Evolutionary conservation across 1,140 invertebrate species (phyloP).

Genomic region (Nebria ingens): DNA sequence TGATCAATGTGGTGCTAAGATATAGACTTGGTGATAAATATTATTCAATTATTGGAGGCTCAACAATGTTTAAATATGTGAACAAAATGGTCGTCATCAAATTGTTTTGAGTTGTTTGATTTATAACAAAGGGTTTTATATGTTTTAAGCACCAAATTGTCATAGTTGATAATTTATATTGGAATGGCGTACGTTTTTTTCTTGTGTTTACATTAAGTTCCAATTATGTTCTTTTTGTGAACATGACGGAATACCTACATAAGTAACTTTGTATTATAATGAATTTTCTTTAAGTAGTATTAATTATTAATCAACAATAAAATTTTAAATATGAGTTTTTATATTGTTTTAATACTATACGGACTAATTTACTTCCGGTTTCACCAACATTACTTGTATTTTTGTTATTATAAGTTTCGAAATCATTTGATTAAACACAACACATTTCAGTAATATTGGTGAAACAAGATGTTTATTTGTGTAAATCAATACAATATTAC

Average conservation of each 20-base stretch:
- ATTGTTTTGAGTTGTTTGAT: background rate
- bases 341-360: constrained; percentile 1
- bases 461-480: too few relatives aligned
- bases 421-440: too few relatives aligned
- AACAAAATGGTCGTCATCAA: too few relatives aligned
- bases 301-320: background rate
- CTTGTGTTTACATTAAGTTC: background rate
- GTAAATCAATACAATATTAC: too few relatives aligned
- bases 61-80: too few relatives aligned
- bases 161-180: background rate
- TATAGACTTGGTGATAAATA: too few relatives aligned
- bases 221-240: constrained; percentile 2
- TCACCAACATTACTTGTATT: too few relatives aligned
- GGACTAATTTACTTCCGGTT: too few relatives aligned
- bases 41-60: too few relatives aligned
- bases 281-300: constrained; percentile 7
- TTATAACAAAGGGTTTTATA: background rate
- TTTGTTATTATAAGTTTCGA: too few relatives aligned
- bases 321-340: constrained; percentile 3
- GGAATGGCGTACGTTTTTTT: background rate
- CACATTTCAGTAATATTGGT: too few relatives aligned
- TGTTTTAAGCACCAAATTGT: background rate
- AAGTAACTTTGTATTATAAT: constrained; percentile 3
- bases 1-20: background rate
- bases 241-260: background rate